Evolutionary conservation across 2,797 vertebrate species (phyloP).

Genomic region (Bovichtus diacanthus): DNA sequence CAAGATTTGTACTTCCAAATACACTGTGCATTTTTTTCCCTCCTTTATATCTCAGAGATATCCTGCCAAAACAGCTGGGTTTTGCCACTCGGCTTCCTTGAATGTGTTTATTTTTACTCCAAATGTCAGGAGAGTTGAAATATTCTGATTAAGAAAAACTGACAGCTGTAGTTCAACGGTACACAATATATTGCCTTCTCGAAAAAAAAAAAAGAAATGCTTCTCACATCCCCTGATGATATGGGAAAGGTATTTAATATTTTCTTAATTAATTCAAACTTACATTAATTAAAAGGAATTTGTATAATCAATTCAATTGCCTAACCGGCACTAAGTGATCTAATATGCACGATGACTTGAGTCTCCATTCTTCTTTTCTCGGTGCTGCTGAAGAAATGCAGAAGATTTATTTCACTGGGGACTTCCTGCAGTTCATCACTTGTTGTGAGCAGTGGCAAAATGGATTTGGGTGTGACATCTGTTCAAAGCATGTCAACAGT

Average conservation of each 20-base stretch:
- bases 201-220: constrained; percentile 39
- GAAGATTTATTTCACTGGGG: constrained; percentile 55
- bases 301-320: constrained; percentile 82
- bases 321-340: constrained; percentile 76
- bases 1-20: constrained; percentile 77
- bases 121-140: constrained; percentile 81
- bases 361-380: constrained; percentile 57
- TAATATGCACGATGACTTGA: constrained; percentile 75
- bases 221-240: constrained; percentile 71
- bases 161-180: constrained; percentile 76
- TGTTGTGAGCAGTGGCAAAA: constrained; percentile 24
- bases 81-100: constrained; percentile 71
- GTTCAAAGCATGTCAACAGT: constrained; percentile 40
- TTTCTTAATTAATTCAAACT: constrained; percentile 82
- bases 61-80: constrained; percentile 80
- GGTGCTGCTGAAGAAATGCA: constrained; percentile 32
- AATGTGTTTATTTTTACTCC: constrained; percentile 80
- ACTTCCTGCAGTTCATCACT: constrained; percentile 47
- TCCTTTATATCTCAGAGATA: constrained; percentile 66
- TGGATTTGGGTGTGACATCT: constrained; percentile 55
- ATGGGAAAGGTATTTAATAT: constrained; percentile 78
- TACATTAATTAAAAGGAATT: constrained; percentile 82
- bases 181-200: constrained; percentile 64
- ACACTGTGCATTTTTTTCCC: constrained; percentile 56
- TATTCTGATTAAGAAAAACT: constrained; percentile 79